Base-by-base conservation (phyloP, 92 coral and sea anemone genomes). In the Epizoanthus stellaris region DNA sequence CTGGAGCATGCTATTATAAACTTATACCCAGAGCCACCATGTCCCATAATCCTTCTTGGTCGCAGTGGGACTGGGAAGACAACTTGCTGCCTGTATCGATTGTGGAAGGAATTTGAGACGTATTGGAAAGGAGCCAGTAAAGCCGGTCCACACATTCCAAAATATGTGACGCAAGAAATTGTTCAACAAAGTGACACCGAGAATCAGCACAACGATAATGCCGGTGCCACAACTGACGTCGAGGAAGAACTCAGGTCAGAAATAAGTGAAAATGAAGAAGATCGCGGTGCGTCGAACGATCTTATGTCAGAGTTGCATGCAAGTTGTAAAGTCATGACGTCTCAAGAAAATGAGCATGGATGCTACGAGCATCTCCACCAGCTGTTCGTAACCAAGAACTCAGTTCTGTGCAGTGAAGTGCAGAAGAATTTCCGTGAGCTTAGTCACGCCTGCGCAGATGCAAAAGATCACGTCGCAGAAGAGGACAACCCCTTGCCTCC, bases 1-100 rank as follows among this genome's bases (percentile, higher is more conserved):
- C 95, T 88, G 21, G 99, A 96, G 72, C 94, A 96, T 80, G 95
- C 94, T n/a, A 92, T 96, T 82, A 95, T 96, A 62, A 96, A 94
- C 76, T 85, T 96, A 74, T 85, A 87, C 60, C 98, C 94, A 13
- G 43, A 86, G 39, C 93, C 93, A 49, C 82, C 94, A 12, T 47
- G 90, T 45, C 88, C 98, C 61, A 77, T 96, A 16, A 95, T 96
- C 40, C 89, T 96, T 39, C 93, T 96, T 43, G 99, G 99, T 23
- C 93, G 99, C 54, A 96, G 99, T 86, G 99, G 99, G 14, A 96
- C 99, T 3, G 99, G 99, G 30, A 96, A 96, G 82, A 96, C 99
- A 14, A 96, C 99, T 3, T 96, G 99, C 80, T 96, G 99, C 70
- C 93, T 96, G 11, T 96, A 96, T 70, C 93, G 99, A 38, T 76